Evolutionary conservation across 2,888 invertebrate genomes (phyloP).

Genomic region (Thysanoteuthis rhombus): DNA sequence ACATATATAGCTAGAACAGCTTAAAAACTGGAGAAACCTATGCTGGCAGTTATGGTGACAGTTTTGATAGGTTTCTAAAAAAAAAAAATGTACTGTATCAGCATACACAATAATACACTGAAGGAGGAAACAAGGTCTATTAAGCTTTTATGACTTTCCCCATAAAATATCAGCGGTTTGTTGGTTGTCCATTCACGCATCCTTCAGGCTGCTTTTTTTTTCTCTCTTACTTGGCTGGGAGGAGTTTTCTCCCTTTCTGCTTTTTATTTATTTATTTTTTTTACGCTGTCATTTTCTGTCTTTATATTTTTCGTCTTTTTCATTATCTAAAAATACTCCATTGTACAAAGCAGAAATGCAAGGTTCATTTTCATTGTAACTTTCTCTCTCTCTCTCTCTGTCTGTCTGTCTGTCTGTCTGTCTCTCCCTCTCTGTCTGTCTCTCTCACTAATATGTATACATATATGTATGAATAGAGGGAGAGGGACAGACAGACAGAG

Average conservation of each 20-base stretch:
- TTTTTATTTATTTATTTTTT: background rate
- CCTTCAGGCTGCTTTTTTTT: background rate
- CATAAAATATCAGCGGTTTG: slow-evolving; percentile 12
- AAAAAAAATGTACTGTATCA: no score
- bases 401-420: no score
- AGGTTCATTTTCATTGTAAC: no score
- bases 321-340: background rate
- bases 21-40: no score
- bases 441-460: no score
- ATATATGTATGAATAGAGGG: no score
- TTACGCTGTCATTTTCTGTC: background rate
- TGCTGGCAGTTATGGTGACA: no score
- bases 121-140: slow-evolving; percentile 12
- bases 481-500: no score
- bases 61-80: no score
- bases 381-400: background rate
- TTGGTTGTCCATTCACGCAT: background rate
- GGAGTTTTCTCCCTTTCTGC: background rate
- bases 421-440: no score
- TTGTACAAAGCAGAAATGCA: background rate
- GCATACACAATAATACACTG: background rate
- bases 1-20: no score
- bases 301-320: background rate
- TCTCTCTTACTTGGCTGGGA: background rate
- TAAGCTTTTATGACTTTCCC: background rate